Conservation (phyloP, 2,113 vertebrate species). For the Ochotona princeps region DNA sequence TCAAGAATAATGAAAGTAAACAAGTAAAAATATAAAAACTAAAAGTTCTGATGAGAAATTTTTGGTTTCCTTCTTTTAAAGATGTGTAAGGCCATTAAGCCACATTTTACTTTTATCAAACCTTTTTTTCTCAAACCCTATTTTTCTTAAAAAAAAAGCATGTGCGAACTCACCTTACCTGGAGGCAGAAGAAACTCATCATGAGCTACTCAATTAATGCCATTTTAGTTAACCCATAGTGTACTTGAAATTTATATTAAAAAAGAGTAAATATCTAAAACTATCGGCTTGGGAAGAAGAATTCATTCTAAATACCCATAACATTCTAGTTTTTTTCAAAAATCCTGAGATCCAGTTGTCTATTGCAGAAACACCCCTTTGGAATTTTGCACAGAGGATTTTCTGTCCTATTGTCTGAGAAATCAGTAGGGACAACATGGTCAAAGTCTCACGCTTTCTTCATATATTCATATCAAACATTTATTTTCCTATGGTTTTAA, state of each 20-base stretch:
- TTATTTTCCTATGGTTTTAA: background rate
- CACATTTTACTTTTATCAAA: background rate
- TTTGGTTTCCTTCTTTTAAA: background rate
- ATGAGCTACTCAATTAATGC: background rate
- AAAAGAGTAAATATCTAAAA: slow-evolving; percentile 18
- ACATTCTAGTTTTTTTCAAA: background rate
- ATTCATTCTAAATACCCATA: background rate
- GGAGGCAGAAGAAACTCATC: background rate
- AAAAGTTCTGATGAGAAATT: too few relatives aligned
- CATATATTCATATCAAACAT: background rate
- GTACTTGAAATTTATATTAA: slow-evolving; percentile 9
- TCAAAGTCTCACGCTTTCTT: background rate
- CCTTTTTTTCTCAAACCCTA: background rate
- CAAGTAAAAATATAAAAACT: too few relatives aligned
- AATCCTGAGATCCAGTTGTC: background rate
- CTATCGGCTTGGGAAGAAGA: background rate
- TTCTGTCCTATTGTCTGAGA: background rate
- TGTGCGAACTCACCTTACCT: background rate
- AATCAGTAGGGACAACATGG: background rate
- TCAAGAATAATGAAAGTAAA: too few relatives aligned
- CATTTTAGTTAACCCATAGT: background rate
- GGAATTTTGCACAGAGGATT: background rate
- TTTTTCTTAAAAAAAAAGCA: background rate
- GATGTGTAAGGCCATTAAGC: background rate
- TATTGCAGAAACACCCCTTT: background rate